phyloP scores from a whole-genome alignment of 92 coral and sea anemone genomes.

The Phenganax stokvisi region DNA sequence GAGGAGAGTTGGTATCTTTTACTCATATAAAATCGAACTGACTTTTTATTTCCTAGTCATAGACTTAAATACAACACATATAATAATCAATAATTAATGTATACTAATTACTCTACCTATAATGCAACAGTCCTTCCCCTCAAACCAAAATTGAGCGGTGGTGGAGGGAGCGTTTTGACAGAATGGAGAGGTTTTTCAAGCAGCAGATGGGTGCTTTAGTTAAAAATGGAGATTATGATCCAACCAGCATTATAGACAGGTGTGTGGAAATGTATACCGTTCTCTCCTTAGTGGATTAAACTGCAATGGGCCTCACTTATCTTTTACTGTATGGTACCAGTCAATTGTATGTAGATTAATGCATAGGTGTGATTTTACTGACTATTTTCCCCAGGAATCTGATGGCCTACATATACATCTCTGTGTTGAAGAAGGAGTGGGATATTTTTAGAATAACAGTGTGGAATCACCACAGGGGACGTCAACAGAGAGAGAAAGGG shows the following conservation, averaged over 20 bases:
- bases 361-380: background rate
- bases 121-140: background rate
- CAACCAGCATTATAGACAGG: background rate
- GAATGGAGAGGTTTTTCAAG: slow-evolving; percentile 2
- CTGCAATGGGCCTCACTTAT: no score
- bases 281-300: no score
- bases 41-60: no score
- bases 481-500: slow-evolving; percentile 32
- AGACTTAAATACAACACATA: no score
- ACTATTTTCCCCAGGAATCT: background rate
- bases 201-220: background rate
- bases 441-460: background rate
- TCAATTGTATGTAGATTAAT: no score
- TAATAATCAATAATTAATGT: no score
- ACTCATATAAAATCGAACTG: no score
- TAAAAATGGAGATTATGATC: slow-evolving; percentile 7
- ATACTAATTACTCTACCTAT: no score
- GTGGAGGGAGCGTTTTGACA: background rate
- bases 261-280: background rate
- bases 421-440: background rate
- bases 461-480: slow-evolving; percentile 13
- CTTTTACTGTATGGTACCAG: no score
- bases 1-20: no score
- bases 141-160: background rate
- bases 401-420: background rate